Conservation (phyloP, 2,113 vertebrate genomes). For the Oxygymnocypris stewartii region DNA sequence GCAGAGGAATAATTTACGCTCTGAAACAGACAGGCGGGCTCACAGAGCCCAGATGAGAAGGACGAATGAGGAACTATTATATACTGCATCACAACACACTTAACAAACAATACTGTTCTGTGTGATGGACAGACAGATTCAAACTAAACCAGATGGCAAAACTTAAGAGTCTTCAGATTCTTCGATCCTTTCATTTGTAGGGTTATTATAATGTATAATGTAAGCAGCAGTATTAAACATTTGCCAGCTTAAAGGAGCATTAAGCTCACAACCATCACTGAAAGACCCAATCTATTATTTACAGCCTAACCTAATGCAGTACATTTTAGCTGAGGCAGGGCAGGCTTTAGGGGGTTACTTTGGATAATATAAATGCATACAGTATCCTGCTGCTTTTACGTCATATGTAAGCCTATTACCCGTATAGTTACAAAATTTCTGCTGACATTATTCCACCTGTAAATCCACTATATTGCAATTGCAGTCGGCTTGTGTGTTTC, state of each 20-base stretch:
- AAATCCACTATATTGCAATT: not conserved
- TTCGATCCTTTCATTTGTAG: not conserved
- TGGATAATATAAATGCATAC: slow-evolving; percentile 2
- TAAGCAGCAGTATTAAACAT: not conserved
- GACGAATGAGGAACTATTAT: slow-evolving; percentile 1
- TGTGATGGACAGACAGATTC: not conserved
- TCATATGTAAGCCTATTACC: not conserved
- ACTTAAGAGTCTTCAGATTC: not conserved
- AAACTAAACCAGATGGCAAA: not conserved
- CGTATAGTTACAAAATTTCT: not conserved
- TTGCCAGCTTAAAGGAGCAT: not conserved
- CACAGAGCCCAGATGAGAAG: slow-evolving; percentile 8
- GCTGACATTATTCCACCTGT: not conserved
- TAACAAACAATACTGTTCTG: slow-evolving; percentile 21
- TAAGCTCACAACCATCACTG: not conserved
- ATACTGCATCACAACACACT: slow-evolving; percentile 20
- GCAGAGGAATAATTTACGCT: slow-evolving; percentile 50
- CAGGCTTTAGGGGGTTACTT: not conserved
- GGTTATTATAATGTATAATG: not conserved
- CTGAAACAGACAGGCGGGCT: slow-evolving; percentile 37
- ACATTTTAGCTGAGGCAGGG: not conserved
- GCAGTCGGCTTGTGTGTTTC: not conserved
- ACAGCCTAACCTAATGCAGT: not conserved
- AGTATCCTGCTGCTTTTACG: not conserved
- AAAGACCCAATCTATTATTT: not conserved